Base-by-base conservation (phyloP, 2,888 invertebrate species). In the Alentia gelatinosa region DNA sequence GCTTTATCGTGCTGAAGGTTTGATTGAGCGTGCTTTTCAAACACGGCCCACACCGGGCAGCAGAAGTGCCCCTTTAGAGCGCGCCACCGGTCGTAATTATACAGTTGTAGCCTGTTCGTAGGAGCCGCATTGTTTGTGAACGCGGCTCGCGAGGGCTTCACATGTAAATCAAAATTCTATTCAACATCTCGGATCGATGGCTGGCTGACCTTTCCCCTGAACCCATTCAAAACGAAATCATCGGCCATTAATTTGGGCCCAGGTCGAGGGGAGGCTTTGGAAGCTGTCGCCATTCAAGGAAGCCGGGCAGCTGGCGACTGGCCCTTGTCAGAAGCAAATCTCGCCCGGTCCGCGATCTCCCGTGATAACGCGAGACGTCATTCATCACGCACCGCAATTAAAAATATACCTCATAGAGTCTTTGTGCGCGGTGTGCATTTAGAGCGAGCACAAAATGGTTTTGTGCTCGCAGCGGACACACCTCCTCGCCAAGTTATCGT, bases 351-450 rank as follows among this genome's bases (percentile, higher is more conserved):
- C 42, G 42, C 42, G 86, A 86, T 86, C 42, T 30, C n/a, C 19
- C 86, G 86, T 86, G 86, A 86, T 86, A 86, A 86, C 86, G 86
- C 47, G 86, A 50, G 86, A 86, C 86, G 47, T 86, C 86, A 86
- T 86, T 86, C 50, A 86, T 86, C 86, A 86, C 12, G 26, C 15
- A 5, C 33, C 86, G 47, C 86, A 86, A 86, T 86, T 86, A 86
- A 86, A 86, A 86, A 47, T 86, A 86, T 86, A 86, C 47, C 86
- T 86, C 86, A 86, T 47, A 3, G 47, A 33, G 86, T 47, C 86
- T 86, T 42, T 47, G 42, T 47, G 47, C 86, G 30, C 15, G 86
- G 86, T 30, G 1, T 47, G 47, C 86, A 86, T 47, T 86, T 86
- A 86, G 33, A 42, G 47, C 5, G 86, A 37, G 47, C 30, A 47